Evolutionary conservation across 2,113 vertebrate species (phyloP).

Genomic region (Scolopax mira): DNA sequence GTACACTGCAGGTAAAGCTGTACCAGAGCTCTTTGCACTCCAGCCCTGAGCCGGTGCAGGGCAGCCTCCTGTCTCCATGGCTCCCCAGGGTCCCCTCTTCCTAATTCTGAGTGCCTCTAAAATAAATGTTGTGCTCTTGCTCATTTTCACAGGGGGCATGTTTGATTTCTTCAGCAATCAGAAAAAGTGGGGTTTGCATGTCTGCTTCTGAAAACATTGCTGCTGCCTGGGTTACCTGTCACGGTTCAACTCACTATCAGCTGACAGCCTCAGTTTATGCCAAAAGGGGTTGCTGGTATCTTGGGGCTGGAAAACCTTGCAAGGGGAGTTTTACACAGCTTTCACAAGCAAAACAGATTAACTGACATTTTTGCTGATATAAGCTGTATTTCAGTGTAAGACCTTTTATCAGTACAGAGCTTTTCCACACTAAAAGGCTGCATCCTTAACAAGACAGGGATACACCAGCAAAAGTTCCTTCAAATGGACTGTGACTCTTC

Average conservation of each 20-base stretch:
- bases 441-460: background rate
- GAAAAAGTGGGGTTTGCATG: background rate
- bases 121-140: background rate
- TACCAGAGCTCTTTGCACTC: background rate
- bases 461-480: background rate
- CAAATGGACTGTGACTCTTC: background rate
- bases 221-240: background rate
- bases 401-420: background rate
- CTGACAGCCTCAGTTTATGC: background rate
- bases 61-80: background rate
- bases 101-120: background rate
- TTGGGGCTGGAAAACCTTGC: background rate
- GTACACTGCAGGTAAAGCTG: background rate
- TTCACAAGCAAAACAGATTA: background rate
- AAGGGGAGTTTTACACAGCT: background rate
- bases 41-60: background rate
- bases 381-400: background rate
- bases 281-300: background rate
- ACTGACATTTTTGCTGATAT: background rate
- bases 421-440: background rate
- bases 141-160: background rate
- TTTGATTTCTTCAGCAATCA: background rate
- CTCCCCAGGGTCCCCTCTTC: background rate
- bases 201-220: background rate
- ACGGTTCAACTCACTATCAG: background rate